Base-by-base conservation (phyloP, 2,888 invertebrate species). In the Euproctis similis region DNA sequence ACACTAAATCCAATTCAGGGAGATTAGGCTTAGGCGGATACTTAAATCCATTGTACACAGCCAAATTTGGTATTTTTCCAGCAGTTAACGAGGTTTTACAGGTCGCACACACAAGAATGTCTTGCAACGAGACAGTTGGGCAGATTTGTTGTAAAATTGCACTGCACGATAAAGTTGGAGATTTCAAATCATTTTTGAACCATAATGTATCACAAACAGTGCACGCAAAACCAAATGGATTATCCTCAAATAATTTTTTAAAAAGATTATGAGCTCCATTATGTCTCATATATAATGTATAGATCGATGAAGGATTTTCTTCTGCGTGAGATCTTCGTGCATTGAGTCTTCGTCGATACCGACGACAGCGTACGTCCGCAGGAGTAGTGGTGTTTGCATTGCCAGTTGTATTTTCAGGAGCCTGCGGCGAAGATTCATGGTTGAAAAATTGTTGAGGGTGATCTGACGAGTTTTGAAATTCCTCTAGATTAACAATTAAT, bases 141-240 rank as follows among this genome's bases (percentile, higher is more conserved):
- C 14, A 14, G 4, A n/a, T n/a, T n/a, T n/a, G n/a, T n/a, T n/a
- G n/a, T n/a, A n/a, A n/a, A n/a, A n/a, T n/a, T n/a, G n/a, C n/a
- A n/a, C n/a, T n/a, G n/a, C n/a, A n/a, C n/a, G n/a, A n/a, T n/a
- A n/a, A n/a, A n/a, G n/a, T n/a, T n/a, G n/a, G n/a, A n/a, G n/a
- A n/a, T n/a, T 40, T 24, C 20, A 40, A 48, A 41, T 39, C 46
- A 16, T 42, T 19, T 30, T 40, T n/a, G n/a, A n/a, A n/a, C n/a
- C n/a, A n/a, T n/a, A n/a, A n/a, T n/a, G n/a, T 31, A 31, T 47
- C 41, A 26, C 46, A 44, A 37, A 48, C 30, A 20, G 17, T 24
- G 26, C 44, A 46, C 28, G 26, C 29, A 34, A 31, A 28, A 24
- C 42, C 49, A 36, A 47, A 39, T 18, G 18, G 24, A 38, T 45